Evolutionary conservation across 2,113 vertebrate genomes (phyloP).

Genomic region (Poicephalus gulielmi): DNA sequence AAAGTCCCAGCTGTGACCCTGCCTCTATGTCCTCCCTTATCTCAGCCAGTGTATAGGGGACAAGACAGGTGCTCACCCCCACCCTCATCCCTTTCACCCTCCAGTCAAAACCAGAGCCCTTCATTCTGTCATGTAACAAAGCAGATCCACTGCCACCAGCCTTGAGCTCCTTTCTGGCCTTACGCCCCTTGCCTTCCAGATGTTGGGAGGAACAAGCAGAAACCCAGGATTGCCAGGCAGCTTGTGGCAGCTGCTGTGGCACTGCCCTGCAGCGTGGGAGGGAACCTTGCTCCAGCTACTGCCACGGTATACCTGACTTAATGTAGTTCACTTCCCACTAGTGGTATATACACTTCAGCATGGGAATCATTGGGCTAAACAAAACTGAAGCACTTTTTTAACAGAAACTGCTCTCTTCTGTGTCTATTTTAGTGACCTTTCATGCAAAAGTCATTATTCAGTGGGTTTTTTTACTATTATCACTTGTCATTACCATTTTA

Average conservation of each 20-base stretch:
- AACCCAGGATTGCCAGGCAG: neutral
- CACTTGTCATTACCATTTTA: neutral
- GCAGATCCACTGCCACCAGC: neutral
- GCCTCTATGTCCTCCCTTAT: neutral
- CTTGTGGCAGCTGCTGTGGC: rapidly evolving
- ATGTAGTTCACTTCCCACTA: neutral
- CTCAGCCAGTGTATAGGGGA: rapidly evolving
- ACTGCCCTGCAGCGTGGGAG: rapidly evolving
- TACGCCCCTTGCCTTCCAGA: neutral
- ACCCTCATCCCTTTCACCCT: neutral
- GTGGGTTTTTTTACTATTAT: neutral
- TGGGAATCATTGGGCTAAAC: neutral
- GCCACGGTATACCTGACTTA: rapidly evolving
- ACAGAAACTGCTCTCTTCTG: neutral
- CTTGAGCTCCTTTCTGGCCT: neutral
- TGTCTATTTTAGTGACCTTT: neutral
- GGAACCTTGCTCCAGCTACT: neutral
- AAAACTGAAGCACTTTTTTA: neutral
- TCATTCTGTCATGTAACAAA: neutral
- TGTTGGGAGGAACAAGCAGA: neutral
- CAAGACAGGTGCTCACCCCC: neutral
- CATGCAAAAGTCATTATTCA: neutral
- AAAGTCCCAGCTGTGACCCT: neutral
- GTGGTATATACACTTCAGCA: neutral
- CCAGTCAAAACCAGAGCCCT: neutral